Evolutionary conservation across 2,113 vertebrate genomes (phyloP).

Genomic region (Microcebus tavaratra): DNA sequence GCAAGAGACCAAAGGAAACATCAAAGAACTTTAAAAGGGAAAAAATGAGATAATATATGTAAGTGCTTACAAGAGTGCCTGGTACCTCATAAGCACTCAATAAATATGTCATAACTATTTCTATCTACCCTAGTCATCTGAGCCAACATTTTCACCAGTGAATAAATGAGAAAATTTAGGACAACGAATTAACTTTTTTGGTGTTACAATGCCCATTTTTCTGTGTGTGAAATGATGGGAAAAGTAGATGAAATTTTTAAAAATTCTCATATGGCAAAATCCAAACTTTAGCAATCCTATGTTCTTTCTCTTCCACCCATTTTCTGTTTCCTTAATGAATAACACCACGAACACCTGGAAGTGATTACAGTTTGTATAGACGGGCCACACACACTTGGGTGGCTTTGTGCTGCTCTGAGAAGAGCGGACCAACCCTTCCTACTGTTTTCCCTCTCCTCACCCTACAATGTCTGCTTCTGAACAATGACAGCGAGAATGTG

Average conservation of each 20-base stretch:
- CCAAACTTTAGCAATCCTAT: neutral
- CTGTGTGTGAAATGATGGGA: neutral
- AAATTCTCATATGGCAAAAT: conserved; percentile 3
- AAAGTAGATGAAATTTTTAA: neutral
- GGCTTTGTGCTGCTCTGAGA: neutral
- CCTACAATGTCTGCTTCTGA: neutral
- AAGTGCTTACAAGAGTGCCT: neutral
- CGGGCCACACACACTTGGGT: neutral
- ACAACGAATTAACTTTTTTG: neutral
- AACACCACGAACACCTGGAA: neutral
- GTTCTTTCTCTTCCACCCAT: neutral
- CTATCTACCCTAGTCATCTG: neutral
- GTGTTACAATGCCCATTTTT: neutral
- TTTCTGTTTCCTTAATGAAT: neutral
- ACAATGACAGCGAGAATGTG: neutral
- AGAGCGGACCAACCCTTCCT: neutral
- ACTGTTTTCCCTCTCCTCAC: neutral
- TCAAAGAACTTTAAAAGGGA: neutral
- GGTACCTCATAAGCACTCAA: neutral
- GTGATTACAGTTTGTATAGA: neutral
- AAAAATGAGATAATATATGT: neutral
- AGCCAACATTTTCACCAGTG: neutral
- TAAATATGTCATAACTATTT: neutral
- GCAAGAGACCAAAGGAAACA: neutral
- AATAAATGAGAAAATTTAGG: neutral